Conservation (phyloP, 2,888 invertebrate genomes). For the Amphiduros pacificus region DNA sequence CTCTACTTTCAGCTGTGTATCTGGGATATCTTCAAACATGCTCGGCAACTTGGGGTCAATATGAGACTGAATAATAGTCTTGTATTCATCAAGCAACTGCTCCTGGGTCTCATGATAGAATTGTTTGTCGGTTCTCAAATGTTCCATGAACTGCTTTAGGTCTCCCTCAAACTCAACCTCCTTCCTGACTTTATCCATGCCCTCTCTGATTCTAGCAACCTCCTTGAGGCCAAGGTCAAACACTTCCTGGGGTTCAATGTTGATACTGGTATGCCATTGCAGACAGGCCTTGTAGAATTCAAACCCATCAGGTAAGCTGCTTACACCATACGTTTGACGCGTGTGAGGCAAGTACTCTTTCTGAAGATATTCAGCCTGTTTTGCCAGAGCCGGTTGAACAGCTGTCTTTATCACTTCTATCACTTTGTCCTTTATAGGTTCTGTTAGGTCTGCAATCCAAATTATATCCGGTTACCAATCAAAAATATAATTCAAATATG, state of each 20-base stretch:
- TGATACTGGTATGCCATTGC: slow-evolving; percentile 49
- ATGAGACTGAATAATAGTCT: slow-evolving; percentile 38
- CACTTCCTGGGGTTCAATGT: slow-evolving; percentile 47
- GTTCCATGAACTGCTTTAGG: slow-evolving; percentile 16
- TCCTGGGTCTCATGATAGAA: slow-evolving; percentile 35
- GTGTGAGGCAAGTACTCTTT: slow-evolving; percentile 40
- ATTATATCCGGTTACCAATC: no score
- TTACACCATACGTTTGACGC: slow-evolving; percentile 43
- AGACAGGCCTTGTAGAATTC: slow-evolving; percentile 50
- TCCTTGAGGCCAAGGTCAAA: slow-evolving; percentile 52
- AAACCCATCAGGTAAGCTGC: slow-evolving; percentile 43
- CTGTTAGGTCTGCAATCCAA: no score
- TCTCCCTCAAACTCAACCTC: slow-evolving; percentile 18
- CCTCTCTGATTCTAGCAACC: slow-evolving; percentile 43
- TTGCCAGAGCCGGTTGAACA: no score
- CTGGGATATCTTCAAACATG: slow-evolving; percentile 45
- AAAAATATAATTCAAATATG: no score
- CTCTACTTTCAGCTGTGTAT: slow-evolving; percentile 41
- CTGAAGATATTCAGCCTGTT: no score
- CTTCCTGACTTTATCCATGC: slow-evolving; percentile 35
- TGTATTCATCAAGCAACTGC: slow-evolving; percentile 41
- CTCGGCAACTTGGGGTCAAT: slow-evolving; percentile 41
- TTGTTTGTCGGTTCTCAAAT: slow-evolving; percentile 12
- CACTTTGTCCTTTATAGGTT: no score
- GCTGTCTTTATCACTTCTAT: no score